Conservation (phyloP, 2,888 invertebrate genomes). For the Erynnis tages region DNA sequence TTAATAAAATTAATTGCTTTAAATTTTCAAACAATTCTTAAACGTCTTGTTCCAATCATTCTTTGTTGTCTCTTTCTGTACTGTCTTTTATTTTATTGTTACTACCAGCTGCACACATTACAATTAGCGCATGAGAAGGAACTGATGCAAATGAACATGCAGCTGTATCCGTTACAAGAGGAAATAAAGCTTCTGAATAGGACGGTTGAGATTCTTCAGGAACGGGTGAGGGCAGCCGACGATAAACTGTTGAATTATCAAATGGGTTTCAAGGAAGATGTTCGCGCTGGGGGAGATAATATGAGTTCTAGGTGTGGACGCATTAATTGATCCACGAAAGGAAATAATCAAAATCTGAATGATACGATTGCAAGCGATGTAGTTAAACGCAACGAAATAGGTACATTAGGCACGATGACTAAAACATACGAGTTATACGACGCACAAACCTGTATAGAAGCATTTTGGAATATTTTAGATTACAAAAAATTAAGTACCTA, state of each 20-base stretch:
- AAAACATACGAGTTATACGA: too few species aligned
- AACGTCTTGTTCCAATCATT: too few species aligned
- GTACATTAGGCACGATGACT: too few species aligned
- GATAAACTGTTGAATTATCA: conserved; percentile 62
- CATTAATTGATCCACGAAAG: conserved; percentile 1
- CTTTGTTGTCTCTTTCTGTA: background rate
- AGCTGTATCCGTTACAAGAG: conserved; percentile 80
- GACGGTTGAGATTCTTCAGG: conserved; percentile 77
- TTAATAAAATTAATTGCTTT: too few species aligned
- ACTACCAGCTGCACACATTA: conserved; percentile 85
- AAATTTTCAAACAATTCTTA: too few species aligned
- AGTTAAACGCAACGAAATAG: too few species aligned
- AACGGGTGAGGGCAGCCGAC: conserved; percentile 57
- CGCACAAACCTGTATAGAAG: too few species aligned
- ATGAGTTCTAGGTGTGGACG: conserved; percentile 9
- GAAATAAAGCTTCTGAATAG: conserved; percentile 82
- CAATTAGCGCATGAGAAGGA: conserved; percentile 88
- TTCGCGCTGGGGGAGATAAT: conserved; percentile 63
- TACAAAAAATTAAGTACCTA: too few species aligned
- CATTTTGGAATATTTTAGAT: too few species aligned
- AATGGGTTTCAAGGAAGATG: conserved; percentile 49
- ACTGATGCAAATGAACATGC: conserved; percentile 84
- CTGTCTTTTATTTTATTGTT: conserved; percentile 3
- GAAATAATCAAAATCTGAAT: background rate
- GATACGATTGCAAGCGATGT: too few species aligned